Base-by-base conservation (phyloP, 2,797 vertebrate species). In the Serranus cabrilla region DNA sequence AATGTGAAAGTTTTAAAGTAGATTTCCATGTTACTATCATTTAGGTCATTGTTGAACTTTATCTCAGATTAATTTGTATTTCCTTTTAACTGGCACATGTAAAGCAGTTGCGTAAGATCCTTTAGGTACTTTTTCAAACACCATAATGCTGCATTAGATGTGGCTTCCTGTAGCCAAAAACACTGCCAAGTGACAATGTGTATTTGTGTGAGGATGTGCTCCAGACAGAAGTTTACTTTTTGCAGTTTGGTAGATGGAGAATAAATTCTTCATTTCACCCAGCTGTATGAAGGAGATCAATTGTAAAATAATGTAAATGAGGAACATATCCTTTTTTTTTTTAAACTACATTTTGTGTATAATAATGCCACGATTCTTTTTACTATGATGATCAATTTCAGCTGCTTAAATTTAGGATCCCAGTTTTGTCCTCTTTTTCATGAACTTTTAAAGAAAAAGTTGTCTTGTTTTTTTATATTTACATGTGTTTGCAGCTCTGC, bases 221-320 rank as follows among this genome's bases (percentile, higher is more conserved):
- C 21, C 31, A 43, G 16, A 63, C 21, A 42, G 49, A 58, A 5
- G 20, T 42, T 40, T 11, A 49, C 54, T 81, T 64, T 58, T 70
- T 58, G 50, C 58, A 66, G 25, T 60, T 56, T 34, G 27, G 25
- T 51, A 52, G 27, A 54, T 54, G 37, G 16, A 2, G 11, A 64
- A 47, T 49, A 21, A 61, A 62, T 20, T 37, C 2, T 8, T 74
- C 34, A 23, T 80, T 59, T 79, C 50, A 64, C 31, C 18, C 37
- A 12, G 42, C 60, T 58, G 50, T 56, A 65, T 78, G 76, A 87
- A 80, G 74, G 50, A 77, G 62, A 69, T 34, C 0, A 23, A 50
- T 74, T 86, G 74, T 83, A 73, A 81, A 51, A 83, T 75, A 31
- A 52, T 85, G 71, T 83, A 88, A 71, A 86, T 81, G 21, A 79